Evolutionary conservation across 2,797 vertebrate genomes (phyloP).

Genomic region (Artibeus jamaicensis): DNA sequence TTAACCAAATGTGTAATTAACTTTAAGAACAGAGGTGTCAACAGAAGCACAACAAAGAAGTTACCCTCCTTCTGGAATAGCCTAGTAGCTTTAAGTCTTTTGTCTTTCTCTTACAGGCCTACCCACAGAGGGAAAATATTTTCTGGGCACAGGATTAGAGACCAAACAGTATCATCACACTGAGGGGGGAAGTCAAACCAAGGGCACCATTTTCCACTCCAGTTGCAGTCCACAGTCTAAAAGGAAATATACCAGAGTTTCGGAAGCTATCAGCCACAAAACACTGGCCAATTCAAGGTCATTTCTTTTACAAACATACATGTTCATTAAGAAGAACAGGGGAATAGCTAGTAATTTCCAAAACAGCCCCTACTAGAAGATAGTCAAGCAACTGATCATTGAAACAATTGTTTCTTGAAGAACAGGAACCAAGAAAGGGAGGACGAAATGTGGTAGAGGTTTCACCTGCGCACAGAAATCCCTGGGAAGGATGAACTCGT

Average conservation of each 20-base stretch:
- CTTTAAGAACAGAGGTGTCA: conserved; percentile 49
- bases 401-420: background rate
- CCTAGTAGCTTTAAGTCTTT: background rate
- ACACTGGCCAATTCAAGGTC: background rate
- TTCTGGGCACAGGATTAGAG: background rate
- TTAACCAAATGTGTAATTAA: conserved; percentile 69
- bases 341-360: background rate
- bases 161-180: background rate
- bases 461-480: background rate
- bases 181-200: background rate
- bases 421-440: background rate
- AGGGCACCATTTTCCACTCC: background rate
- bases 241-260: background rate
- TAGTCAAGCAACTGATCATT: background rate
- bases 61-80: background rate
- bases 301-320: background rate
- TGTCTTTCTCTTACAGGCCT: background rate
- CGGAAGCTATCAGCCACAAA: background rate
- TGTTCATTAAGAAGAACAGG: background rate
- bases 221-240: background rate
- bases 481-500: background rate
- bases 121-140: background rate
- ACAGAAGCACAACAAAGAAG: conserved; percentile 54
- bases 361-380: background rate
- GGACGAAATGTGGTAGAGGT: background rate